Base-by-base conservation (phyloP, 2,797 vertebrate species). In the Leuciscus waleckii region DNA sequence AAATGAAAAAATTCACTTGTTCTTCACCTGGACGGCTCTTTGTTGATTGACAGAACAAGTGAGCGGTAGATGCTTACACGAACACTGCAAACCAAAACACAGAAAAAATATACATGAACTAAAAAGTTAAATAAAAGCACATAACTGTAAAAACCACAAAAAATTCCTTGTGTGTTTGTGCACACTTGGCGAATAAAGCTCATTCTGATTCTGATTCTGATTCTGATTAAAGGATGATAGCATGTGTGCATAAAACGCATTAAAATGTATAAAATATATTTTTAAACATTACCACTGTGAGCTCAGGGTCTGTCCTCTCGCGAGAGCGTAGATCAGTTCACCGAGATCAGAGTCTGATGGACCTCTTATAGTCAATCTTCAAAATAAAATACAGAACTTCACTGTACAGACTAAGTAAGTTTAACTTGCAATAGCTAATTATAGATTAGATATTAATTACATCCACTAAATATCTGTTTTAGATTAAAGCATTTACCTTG, bases 341-440 rank as follows among this genome's bases (percentile, higher is more conserved):
- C 0, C 3, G 9, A 46, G 3, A 17, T 29, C 70, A 73, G 70
- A 46, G 41, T 2, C 41, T 4, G 70, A 73, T 17, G 41, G 26
- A 14, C 2, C 11, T 0, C 0, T 0, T 63, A 16, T 13, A 2
- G 0, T 0, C 2, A 10, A 5, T 0, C 58, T 63, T 5, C 5
- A 63, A 63, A 29, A 63, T 29, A 0, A 63, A 29, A 61, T 61
- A 0, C n/a, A 61, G 58, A 5, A 29, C 5, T 29, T 29, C 2
- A 63, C 13, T 7, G 13, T 14, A 63, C 5, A 63, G 58, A 63
- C 2, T 29, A 7, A 29, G 61, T 7, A 7, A 29, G 61, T 7
- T 63, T 16, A 63, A n/a, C 23, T 63, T 63, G 13, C 61, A 7
- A 63, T 2, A 11, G n/a, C 23, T 1, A 37, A 37, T 69, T 9